Evolutionary conservation across 1,140 invertebrate genomes (phyloP).

Genomic region (Diachasma alloeum): DNA sequence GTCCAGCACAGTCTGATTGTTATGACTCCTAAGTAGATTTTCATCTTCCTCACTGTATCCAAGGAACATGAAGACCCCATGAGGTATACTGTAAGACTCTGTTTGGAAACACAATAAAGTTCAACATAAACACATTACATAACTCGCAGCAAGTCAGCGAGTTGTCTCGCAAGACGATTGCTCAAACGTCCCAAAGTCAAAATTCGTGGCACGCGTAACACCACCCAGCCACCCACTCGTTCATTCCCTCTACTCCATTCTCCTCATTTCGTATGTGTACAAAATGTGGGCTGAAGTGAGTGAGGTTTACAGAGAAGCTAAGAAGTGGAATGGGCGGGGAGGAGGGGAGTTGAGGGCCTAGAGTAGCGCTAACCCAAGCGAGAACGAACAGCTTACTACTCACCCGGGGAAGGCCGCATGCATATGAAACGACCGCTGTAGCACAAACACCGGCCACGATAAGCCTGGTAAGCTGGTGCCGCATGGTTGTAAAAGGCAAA

Average conservation of each 20-base stretch:
- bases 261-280: not conserved
- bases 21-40: conserved; percentile 79
- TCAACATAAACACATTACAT: conserved; percentile 1
- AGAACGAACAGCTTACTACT: conserved; percentile 42
- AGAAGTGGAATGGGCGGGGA: not conserved
- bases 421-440: conserved; percentile 91
- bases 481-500: conserved; percentile 89
- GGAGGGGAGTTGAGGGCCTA: not conserved
- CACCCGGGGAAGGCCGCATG: conserved; percentile 85
- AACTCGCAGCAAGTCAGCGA: not conserved
- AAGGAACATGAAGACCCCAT: conserved; percentile 85
- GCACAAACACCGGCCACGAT: conserved; percentile 86
- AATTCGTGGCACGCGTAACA: conserved; percentile 22
- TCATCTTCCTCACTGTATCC: conserved; percentile 89
- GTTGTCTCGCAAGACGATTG: not conserved
- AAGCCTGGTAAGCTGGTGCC: conserved; percentile 87
- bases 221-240: not conserved
- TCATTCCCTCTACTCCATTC: not conserved
- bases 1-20: conserved; percentile 81
- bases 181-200: conserved; percentile 16
- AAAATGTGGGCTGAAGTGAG: not conserved
- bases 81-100: conserved; percentile 80
- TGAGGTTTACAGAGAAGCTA: not conserved
- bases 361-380: not conserved
- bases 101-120: conserved; percentile 30